phyloP scores from a whole-genome alignment of 1,140 invertebrate species.

The Pseudomyrmex cubaensis region DNA sequence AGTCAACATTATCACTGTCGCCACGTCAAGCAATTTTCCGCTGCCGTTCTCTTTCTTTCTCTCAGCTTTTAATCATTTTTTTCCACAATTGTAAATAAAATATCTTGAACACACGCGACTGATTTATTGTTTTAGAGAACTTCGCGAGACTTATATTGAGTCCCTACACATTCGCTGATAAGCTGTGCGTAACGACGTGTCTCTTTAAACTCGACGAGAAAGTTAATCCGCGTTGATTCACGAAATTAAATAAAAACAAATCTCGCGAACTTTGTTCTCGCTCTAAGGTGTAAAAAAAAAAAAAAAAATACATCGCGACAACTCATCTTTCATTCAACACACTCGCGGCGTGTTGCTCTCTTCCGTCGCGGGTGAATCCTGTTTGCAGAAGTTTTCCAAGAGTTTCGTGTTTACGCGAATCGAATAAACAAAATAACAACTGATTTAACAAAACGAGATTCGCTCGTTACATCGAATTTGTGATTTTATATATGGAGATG shows the following conservation, averaged over 20 bases:
- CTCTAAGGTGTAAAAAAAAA: too few relatives aligned
- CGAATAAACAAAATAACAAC: constrained; percentile 8
- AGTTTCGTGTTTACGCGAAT: constrained; percentile 17
- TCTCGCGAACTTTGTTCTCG: neutral
- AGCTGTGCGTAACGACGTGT: neutral
- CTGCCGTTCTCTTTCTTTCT: neutral
- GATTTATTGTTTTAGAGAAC: too few relatives aligned
- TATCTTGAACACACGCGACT: too few relatives aligned
- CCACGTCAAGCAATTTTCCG: constrained; percentile 40
- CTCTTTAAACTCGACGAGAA: neutral
- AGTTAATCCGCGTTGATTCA: neutral
- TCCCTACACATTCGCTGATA: too few relatives aligned
- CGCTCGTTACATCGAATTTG: neutral
- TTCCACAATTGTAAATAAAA: too few relatives aligned
- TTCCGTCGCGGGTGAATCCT: neutral
- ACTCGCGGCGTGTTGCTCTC: constrained; percentile 5
- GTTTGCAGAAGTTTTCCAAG: neutral
- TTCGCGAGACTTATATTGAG: too few relatives aligned
- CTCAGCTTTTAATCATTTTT: too few relatives aligned
- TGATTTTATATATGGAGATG: neutral
- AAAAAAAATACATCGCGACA: neutral
- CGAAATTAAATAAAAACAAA: neutral
- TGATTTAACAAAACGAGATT: neutral
- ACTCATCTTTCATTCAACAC: constrained; percentile 4
- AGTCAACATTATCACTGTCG: constrained; percentile 31